Percentiles rank a stretch among this genome's conserved stretches.
phyloP scores from a whole-genome alignment of 2,797 vertebrate genomes.

The Melopsittacus undulatus region DNA sequence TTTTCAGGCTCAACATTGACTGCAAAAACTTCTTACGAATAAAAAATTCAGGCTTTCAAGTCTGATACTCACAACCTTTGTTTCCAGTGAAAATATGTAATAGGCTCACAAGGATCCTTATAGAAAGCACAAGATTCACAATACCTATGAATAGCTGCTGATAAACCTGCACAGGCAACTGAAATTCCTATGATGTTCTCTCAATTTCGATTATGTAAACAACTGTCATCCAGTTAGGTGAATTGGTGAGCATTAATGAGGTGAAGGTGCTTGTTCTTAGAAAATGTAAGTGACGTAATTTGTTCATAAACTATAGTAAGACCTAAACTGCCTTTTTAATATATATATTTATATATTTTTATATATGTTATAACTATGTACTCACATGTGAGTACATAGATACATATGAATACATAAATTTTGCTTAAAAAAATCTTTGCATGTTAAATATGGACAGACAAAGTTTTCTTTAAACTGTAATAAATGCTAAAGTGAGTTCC shows the following conservation, averaged over 20 bases:
- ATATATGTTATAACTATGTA: too few species aligned
- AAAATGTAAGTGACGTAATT: not conserved
- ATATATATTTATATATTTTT: not conserved
- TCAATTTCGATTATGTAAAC: not conserved
- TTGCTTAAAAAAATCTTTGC: not conserved
- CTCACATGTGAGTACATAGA: not conserved
- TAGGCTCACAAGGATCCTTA: not conserved
- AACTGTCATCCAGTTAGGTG: not conserved
- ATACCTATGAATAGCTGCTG: not conserved
- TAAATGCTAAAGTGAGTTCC: not conserved
- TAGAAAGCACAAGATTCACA: not conserved
- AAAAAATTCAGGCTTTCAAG: conserved; percentile 16
- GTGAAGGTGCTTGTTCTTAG: not conserved
- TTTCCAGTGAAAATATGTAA: not conserved
- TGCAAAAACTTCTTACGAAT: conserved; percentile 12
- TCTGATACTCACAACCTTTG: not conserved
- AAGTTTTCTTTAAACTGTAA: not conserved
- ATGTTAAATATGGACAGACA: not conserved
- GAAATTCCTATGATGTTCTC: not conserved
- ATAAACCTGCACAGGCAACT: not conserved
- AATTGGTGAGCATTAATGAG: not conserved
- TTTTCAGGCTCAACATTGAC: conserved; percentile 10
- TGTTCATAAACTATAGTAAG: not conserved
- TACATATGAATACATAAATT: not conserved
- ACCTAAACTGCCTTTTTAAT: not conserved